Base-by-base conservation (phyloP, 2,113 vertebrate genomes). In the Notarius quadriscutis region DNA sequence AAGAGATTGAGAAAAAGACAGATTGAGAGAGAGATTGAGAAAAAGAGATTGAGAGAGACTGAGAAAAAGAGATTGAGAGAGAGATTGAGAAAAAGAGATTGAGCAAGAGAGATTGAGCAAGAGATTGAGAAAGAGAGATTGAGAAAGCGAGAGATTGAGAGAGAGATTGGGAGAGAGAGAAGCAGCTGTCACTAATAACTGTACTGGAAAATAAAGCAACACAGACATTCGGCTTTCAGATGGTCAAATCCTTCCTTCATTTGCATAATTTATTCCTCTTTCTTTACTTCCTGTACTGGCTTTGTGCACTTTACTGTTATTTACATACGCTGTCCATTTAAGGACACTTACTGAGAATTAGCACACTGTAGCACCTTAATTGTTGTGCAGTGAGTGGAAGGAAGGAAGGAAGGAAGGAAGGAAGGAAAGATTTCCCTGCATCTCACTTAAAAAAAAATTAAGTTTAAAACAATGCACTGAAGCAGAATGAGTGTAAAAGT, bases 171-270 rank as follows among this genome's bases (percentile, higher is more conserved):
- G 17, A 81, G 58, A 50, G 14, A 69, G 96, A 96, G 95, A 97
- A 96, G 95, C 96, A 97, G 96, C 96, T 96, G 96, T 97, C 96
- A 96, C 96, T 97, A 97, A 97, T 97, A 97, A 97, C 96, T 95
- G 95, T 95, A 96, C 50, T 17, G 74, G 69, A 86, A 81, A 88
- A 90, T 88, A 97, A 97, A 97, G 96, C 96, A 96, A 96, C 96
- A 97, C 96, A 94, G 96, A 98, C 98, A 96, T 97, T 97, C 98
- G 96, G 97, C 96, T 96, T 97, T 97, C 96, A 97, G 97, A 97
- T 98, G 97, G 95, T 98, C 97, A 97, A 97, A 96, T 97, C 96
- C 96, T 97, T 95, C 97, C 95, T 95, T 94, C 93, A 97, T 97
- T 97, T 97, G 96, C 97, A 97, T 97, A 97, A 97, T 97, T 97